These are phyloP conservation scores for Trypoxylon attenuatum DNA, from an alignment of 2,888 invertebrate species.

Conservation along the genomic window DNA sequence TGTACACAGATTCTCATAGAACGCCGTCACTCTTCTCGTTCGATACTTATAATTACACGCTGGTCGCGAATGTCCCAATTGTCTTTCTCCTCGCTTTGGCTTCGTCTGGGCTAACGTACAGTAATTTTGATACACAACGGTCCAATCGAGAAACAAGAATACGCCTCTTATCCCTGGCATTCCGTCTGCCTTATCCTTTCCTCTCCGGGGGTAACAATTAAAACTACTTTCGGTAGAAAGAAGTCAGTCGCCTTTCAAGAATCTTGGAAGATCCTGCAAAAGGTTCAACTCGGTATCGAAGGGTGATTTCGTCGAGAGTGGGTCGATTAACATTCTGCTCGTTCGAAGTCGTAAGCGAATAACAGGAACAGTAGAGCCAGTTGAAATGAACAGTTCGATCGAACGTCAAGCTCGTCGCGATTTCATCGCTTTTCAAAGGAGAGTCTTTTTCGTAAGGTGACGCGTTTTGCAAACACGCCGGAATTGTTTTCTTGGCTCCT, in stretches of 20 bases:
- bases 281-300: no score
- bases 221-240: neutral
- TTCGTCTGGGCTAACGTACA: slow-evolving; percentile 16
- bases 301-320: no score
- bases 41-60: slow-evolving; percentile 48
- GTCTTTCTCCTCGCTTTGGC: slow-evolving; percentile 28
- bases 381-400: no score
- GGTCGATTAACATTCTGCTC: no score
- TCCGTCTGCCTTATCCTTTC: neutral
- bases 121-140: slow-evolving; percentile 12
- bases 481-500: no score
- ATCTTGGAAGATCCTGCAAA: no score
- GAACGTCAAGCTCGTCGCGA: slow-evolving; percentile 12
- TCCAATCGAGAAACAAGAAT: neutral
- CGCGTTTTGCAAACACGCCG: no score
- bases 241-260: neutral
- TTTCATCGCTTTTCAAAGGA: slow-evolving; percentile 11
- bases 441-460: no score
- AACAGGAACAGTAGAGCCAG: no score
- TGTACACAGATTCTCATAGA: slow-evolving; percentile 69
- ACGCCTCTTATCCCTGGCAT: neutral
- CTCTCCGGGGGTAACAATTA: neutral
- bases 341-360: no score
- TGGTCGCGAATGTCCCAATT: slow-evolving; percentile 33
- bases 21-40: slow-evolving; percentile 35